Percentiles rank a stretch among this genome's conserved stretches.
These are phyloP conservation scores for Thamnophis elegans DNA, from an alignment of 2,797 vertebrate species.

Conservation along the genomic window DNA sequence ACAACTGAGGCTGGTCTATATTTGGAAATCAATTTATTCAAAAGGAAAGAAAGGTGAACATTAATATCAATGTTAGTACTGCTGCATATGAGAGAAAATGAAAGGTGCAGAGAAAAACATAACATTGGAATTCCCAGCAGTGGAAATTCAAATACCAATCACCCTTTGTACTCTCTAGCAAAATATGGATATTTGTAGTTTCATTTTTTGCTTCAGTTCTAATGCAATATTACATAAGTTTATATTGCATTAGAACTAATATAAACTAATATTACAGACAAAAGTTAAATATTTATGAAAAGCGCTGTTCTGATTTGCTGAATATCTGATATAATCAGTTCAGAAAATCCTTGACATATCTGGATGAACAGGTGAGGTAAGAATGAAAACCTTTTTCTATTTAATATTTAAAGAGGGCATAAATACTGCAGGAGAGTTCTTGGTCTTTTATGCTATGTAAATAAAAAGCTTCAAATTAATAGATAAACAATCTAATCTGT, in stretches of 20 bases:
- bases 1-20: not conserved
- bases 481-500: not conserved
- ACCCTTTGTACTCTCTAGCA: not conserved
- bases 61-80: not conserved
- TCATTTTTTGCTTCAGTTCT: not conserved
- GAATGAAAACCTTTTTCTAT: not conserved
- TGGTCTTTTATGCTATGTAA: not conserved
- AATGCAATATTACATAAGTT: not conserved
- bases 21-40: not conserved
- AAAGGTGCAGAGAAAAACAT: not conserved
- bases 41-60: not conserved
- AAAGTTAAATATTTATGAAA: not conserved
- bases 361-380: not conserved
- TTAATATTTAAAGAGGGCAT: slow-evolving; percentile 27
- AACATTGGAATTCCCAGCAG: not conserved
- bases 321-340: slow-evolving; percentile 2
- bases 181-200: not conserved
- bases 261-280: not conserved
- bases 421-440: slow-evolving; percentile 10
- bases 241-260: not conserved
- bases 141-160: not conserved
- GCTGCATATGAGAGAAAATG: not conserved
- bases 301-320: not conserved
- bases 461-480: not conserved
- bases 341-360: not conserved